Evolutionary conservation across 2,113 vertebrate genomes (phyloP).

Genomic region (Phocoena phocoena): DNA sequence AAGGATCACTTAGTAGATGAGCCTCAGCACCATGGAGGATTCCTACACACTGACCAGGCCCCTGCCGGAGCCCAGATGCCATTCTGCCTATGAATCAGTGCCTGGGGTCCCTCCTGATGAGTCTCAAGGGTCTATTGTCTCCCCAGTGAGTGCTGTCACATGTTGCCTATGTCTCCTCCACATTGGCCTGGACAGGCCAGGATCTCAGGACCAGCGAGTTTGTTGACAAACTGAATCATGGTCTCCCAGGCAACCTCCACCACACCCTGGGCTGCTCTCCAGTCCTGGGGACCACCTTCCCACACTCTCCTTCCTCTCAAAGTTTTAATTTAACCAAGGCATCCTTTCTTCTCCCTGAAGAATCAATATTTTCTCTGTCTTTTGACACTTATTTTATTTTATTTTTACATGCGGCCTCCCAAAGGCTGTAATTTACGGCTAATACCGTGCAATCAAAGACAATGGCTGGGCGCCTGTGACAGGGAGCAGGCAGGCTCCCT

Average conservation of each 20-base stretch:
- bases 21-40: conserved; percentile 32
- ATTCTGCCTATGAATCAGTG: too few species aligned
- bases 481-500: conserved; percentile 81
- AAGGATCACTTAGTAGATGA: not conserved
- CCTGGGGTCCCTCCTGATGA: not conserved
- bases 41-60: rapidly evolving
- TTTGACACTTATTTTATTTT: conserved; percentile 86
- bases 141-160: not conserved
- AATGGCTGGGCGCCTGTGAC: conserved; percentile 82
- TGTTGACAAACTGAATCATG: not conserved
- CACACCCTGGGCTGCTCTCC: not conserved
- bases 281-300: conserved; percentile 1
- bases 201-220: not conserved
- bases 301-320: conserved; percentile 63
- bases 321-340: conserved; percentile 83
- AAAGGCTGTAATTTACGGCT: conserved; percentile 87
- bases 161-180: not conserved
- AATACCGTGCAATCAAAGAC: conserved; percentile 88
- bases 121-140: not conserved
- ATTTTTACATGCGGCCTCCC: conserved; percentile 85
- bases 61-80: not conserved
- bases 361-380: conserved; percentile 87
- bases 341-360: conserved; percentile 73
- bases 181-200: not conserved
- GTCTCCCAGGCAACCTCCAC: not conserved